Conservation (phyloP, 2,888 invertebrate genomes). For the Mellilla xanthometata region DNA sequence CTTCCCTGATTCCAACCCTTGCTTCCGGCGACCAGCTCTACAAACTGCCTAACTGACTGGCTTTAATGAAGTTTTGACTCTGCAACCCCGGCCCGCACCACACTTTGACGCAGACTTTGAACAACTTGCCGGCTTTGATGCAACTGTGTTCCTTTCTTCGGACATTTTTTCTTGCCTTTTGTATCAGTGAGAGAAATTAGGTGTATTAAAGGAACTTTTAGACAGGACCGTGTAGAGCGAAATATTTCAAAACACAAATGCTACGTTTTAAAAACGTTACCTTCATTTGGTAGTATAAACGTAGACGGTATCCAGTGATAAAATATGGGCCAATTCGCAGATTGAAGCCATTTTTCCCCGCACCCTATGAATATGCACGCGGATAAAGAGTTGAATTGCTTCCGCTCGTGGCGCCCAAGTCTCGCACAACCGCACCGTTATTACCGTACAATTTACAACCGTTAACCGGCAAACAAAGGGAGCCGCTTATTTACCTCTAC, state of each 20-base stretch:
- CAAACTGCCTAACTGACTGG: slow-evolving; percentile 58
- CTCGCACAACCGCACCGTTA: slow-evolving; percentile 48
- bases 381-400: slow-evolving; percentile 51
- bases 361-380: slow-evolving; percentile 53
- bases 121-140: slow-evolving; percentile 29
- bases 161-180: slow-evolving; percentile 13
- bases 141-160: slow-evolving; percentile 17
- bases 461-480: slow-evolving; percentile 61
- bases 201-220: not conserved
- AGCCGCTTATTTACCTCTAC: slow-evolving; percentile 53
- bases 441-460: slow-evolving; percentile 65
- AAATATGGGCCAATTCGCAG: slow-evolving; percentile 31
- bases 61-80: slow-evolving; percentile 56
- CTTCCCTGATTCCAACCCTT: slow-evolving; percentile 5
- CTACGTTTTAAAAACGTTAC: slow-evolving; percentile 15
- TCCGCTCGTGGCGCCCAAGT: slow-evolving; percentile 43
- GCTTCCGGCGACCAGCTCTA: slow-evolving; percentile 29
- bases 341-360: slow-evolving; percentile 46
- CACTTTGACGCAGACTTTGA: slow-evolving; percentile 36
- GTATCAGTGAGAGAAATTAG: not conserved
- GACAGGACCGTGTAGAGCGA: no score
- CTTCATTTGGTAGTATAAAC: slow-evolving; percentile 17
- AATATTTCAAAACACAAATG: not conserved
- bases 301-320: slow-evolving; percentile 27
- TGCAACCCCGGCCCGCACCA: slow-evolving; percentile 31